Evolutionary conservation across 1,140 invertebrate species (phyloP), one percentile per base, ranked within the genome.

Genomic region (Caerostris darwini): DNA sequence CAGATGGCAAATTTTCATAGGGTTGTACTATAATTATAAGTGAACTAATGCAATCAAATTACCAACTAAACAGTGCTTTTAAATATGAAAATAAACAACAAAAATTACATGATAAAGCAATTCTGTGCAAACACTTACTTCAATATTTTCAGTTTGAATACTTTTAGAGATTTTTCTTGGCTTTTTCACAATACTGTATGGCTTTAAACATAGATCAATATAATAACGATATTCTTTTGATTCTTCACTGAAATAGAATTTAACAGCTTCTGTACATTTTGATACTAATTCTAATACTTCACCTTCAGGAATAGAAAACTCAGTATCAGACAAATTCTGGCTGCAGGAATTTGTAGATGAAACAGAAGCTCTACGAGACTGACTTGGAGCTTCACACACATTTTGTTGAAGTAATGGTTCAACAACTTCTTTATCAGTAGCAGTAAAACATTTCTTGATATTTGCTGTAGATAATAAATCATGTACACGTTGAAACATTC

Each of bases 111-210:
- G 5, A n/a, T 10, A 64, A 64, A 64, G 17, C n/a, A 64, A 64
- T 3, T 14, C n/a, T 64, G 61, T 17, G n/a, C 3, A 67, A 3
- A 67, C 17, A 81, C 71, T 86, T 58, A 81, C 71, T 19, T 81
- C 17, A 67, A 19, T 50, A 6, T 88, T 64, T 50, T 88, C 86
- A 64, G 86, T 88, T 53, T 88, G 86, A 67, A 88, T 19, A 17
- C 53, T 53, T 7, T 8, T 19, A 14, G 5, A 14, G 12, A 7
- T 17, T 64, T 64, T 88, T 34, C 50, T 67, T 53, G 58, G 58
- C 7, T 53, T 50, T 53, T 53, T 10, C 7, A 53, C n/a, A 10
- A 88, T 64, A 17, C 17, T 7, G 6, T 50, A 88, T 17, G 59
- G 86, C 12, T 88, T 34, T 7, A 88, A 17, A 10, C 7, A 14